A percentile compares a stretch with the other conserved stretches of the same genome.
These are phyloP conservation scores for Ernsta delagoae DNA, from an alignment of 2,888 invertebrate genomes.

Conservation along the genomic window DNA sequence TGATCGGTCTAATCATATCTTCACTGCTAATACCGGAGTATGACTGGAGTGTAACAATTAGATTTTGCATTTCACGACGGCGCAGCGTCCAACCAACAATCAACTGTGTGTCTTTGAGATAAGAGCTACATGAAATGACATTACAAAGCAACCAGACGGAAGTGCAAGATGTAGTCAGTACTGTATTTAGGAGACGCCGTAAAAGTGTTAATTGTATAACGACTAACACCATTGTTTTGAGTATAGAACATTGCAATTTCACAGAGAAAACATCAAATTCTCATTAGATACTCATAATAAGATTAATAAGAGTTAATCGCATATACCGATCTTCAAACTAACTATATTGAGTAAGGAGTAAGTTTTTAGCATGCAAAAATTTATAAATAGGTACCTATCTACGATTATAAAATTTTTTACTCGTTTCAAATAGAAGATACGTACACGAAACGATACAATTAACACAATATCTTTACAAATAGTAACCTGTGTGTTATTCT, in stretches of 20 bases:
- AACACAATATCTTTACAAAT: too few relatives aligned
- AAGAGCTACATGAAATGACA: not conserved
- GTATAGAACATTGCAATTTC: slow-evolving; percentile 48
- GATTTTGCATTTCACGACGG: slow-evolving; percentile 24
- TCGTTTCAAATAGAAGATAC: too few relatives aligned
- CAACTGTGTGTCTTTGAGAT: not conserved
- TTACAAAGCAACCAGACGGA: slow-evolving; percentile 4
- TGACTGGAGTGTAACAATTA: slow-evolving; percentile 19
- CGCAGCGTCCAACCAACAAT: not conserved
- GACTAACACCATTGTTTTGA: slow-evolving; percentile 53
- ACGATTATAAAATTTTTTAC: too few relatives aligned
- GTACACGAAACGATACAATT: too few relatives aligned
- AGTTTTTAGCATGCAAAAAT: too few relatives aligned
- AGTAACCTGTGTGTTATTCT: too few relatives aligned
- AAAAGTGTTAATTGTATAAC: slow-evolving; percentile 72
- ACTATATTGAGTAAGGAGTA: too few relatives aligned
- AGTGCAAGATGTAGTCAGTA: slow-evolving; percentile 54
- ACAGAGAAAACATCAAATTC: slow-evolving; percentile 23
- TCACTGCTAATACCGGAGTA: slow-evolving; percentile 19
- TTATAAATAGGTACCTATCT: too few relatives aligned
- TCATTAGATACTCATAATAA: not conserved
- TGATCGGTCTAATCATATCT: slow-evolving; percentile 32
- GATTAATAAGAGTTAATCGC: too few relatives aligned
- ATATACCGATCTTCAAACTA: too few relatives aligned
- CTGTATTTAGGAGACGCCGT: slow-evolving; percentile 71